These are phyloP conservation scores for Agapostemon virescens DNA, from an alignment of 2,888 invertebrate species.

Conservation along the genomic window DNA sequence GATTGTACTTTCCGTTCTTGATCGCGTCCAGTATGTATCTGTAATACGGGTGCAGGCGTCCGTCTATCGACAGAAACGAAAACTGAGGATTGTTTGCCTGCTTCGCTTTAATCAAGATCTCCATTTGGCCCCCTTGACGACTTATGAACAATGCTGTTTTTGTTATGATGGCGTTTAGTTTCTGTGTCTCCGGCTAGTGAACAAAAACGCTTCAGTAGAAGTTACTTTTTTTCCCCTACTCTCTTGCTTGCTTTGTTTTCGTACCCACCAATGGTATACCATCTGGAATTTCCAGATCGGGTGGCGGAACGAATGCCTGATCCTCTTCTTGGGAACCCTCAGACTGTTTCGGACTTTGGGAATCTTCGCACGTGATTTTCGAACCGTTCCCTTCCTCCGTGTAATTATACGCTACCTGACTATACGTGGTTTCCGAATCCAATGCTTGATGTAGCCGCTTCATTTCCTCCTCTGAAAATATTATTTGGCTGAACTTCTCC, in stretches of 20 bases:
- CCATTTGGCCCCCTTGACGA: constrained; percentile 97
- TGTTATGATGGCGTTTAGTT: constrained; percentile 96
- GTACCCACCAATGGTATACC: constrained; percentile 86
- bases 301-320: constrained; percentile 88
- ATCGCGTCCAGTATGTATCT: constrained; percentile 87
- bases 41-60: constrained; percentile 93
- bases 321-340: constrained; percentile 84
- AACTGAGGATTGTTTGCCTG: constrained; percentile 97
- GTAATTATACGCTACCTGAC: constrained; percentile 90
- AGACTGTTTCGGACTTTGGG: constrained; percentile 78
- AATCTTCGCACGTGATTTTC: constrained; percentile 78
- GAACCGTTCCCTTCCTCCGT: constrained; percentile 82
- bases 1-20: constrained; percentile 85
- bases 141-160: constrained; percentile 95
- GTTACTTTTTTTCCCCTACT: not conserved
- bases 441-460: constrained; percentile 91
- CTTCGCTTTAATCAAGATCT: constrained; percentile 98
- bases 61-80: constrained; percentile 93
- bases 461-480: constrained; percentile 92
- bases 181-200: constrained; percentile 90
- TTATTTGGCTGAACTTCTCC: constrained; percentile 14
- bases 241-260: not conserved
- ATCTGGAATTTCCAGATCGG: constrained; percentile 88
- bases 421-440: constrained; percentile 82
- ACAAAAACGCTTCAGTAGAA: not conserved